Base-by-base conservation (phyloP, 1,140 invertebrate genomes). In the Diabrotica virgifera region DNA sequence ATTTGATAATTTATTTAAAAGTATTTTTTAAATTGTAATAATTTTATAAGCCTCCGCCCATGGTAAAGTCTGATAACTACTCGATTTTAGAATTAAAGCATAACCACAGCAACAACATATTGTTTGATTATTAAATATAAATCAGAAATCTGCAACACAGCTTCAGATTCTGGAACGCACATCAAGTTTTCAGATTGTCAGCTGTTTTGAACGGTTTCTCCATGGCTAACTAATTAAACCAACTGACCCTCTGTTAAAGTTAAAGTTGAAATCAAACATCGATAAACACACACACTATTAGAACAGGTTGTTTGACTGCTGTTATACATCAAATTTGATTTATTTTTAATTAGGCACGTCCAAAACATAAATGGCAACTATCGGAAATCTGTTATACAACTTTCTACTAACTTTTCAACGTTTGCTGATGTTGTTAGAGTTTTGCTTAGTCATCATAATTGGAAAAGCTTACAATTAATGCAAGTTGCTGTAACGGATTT, bases 41-140 rank as follows among this genome's bases (percentile, higher is more conserved):
- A 24, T 24, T 24, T 24, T 2, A 24, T 24, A 24, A 4, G 24
- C 24, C 24, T 24, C 24, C 24, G 24, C 24, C 24, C 1, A 24
- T 24, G 24, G 24, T 24, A 1, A 24, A 24, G 24, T 1, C 24
- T 24, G 24, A 24, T 24, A 24, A 24, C 24, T 24, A 24, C 24
- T 24, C 24, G 24, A 24, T 24, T 46, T 46, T n/a, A 46, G n/a
- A 3, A 5, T 46, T 46, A 46, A 46, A 46, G 40, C 40, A 46
- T 46, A 46, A 46, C 40, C 8, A 46, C 40, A 24, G 4, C 4
- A 24, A 72, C 71, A 70, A 72, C 71, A 72, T 67, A 69, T 69
- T 72, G 71, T 72, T 72, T 69, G 71, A 72, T 69, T 71, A 72
- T 72, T 69, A 72, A 72, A 72, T 72, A 72, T 72, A 71, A 71